Base-by-base conservation (phyloP, 2,888 invertebrate genomes). In the Chrysomela aeneicollis region DNA sequence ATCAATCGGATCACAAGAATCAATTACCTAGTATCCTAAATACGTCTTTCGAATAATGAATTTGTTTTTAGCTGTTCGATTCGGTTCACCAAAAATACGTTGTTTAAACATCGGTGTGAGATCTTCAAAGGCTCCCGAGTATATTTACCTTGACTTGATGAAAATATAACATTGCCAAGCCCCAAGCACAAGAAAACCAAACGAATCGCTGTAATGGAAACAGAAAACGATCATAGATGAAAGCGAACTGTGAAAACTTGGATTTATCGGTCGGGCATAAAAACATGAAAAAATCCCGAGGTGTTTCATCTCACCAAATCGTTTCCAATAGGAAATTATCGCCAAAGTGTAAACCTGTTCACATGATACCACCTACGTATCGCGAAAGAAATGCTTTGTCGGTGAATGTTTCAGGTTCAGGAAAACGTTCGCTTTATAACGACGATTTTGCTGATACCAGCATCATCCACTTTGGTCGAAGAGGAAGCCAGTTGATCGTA, bases 81-180 rank as follows among this genome's bases (percentile, higher is more conserved):
- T n/a, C n/a, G n/a, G n/a, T n/a, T n/a, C n/a, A 35, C 21, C 42
- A 17, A 22, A 46, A 47, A 55, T 55, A 55, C 42, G 15, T 42
- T 42, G 30, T 46, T 42, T 19, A 55, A 55, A 55, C 55, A 55
- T 42, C 42, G 55, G 42, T 46, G 19, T 26, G 37, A 46, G 15
- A 46, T 42, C 55, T 55, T 55, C 57, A 57, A 57, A 57, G 57
- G 17, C 42, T 26, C 19, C 22, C 12, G 15, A 26, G 22, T 57
- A 15, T 57, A 57, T 57, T 57, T 57, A 57, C 46, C 46, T 15
- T 12, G 12, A 35, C n/a, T n/a, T 42, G 35, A n/a, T n/a, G 12
- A 42, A 42, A 3, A 42, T 42, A 2, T 1, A 42, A 42, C 42
- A 42, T 42, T 42, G 2, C 12, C 8, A 35, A 35, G 35, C 35